Conservation (phyloP, 2,888 invertebrate genomes). For the Orthonevra nobilis region DNA sequence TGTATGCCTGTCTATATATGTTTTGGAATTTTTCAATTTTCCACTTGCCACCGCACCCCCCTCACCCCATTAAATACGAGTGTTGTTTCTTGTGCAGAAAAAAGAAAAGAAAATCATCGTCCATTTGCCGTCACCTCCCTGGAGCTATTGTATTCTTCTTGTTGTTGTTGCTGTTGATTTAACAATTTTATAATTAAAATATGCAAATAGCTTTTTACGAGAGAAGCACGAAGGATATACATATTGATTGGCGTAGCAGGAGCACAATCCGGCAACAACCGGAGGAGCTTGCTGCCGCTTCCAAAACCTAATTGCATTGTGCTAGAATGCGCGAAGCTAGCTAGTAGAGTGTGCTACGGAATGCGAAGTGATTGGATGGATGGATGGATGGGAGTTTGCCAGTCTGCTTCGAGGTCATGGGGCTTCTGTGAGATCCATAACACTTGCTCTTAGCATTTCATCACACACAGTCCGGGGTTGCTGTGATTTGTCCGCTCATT, state of each 20-base stretch:
- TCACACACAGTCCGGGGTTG: constrained; percentile 36
- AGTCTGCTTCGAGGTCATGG: constrained; percentile 2
- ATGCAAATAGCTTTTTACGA: constrained; percentile 66
- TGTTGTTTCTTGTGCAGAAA: constrained; percentile 13
- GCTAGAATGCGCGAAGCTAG: constrained; percentile 44
- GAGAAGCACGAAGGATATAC: constrained; percentile 46
- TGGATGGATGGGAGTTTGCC: constrained; percentile 2
- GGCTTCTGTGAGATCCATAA: constrained; percentile 11
- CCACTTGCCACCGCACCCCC: constrained; percentile 26
- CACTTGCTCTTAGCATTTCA: constrained; percentile 45
- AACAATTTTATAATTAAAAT: constrained; percentile 70
- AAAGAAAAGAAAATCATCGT: constrained; percentile 1
- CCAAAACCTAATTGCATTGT: constrained; percentile 61
- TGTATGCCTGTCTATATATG: constrained; percentile 59
- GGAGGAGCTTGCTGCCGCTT: constrained; percentile 6
- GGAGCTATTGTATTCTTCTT: constrained; percentile 58
- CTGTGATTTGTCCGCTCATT: constrained; percentile 63
- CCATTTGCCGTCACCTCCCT: constrained; percentile 19
- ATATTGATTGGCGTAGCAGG: constrained; percentile 60
- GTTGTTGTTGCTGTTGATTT: constrained; percentile 70
- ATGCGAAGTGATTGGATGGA: constrained; percentile 47
- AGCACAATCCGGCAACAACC: neutral
- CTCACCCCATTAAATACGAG: neutral
- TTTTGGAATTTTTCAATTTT: constrained; percentile 66
- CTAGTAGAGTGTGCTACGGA: constrained; percentile 3